These are phyloP conservation scores for Elysia crispata DNA, from an alignment of 2,888 invertebrate genomes.

Conservation along the genomic window DNA sequence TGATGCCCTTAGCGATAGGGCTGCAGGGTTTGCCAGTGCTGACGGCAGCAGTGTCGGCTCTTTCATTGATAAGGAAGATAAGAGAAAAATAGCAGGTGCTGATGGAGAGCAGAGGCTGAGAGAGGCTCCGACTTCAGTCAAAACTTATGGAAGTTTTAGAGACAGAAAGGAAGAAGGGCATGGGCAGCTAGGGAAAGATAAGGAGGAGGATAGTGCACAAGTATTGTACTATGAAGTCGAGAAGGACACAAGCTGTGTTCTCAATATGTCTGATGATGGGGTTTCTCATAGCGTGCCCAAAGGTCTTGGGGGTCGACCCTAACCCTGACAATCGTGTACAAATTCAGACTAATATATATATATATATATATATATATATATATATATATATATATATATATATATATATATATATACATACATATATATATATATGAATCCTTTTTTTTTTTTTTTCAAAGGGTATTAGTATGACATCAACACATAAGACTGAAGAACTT, in stretches of 20 bases:
- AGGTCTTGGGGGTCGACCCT: neutral
- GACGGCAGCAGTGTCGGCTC: conserved; percentile 22
- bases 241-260: conserved; percentile 46
- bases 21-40: conserved; percentile 13
- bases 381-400: too few species aligned
- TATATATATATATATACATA: too few species aligned
- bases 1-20: conserved; percentile 43
- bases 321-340: too few species aligned
- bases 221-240: conserved; percentile 42
- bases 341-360: too few species aligned
- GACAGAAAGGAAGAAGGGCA: neutral
- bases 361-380: too few species aligned
- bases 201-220: neutral
- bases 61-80: conserved; percentile 37
- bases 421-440: too few species aligned
- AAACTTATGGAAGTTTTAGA: too few species aligned
- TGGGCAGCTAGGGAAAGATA: neutral
- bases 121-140: neutral
- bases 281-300: conserved; percentile 12
- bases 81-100: neutral
- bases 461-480: too few species aligned
- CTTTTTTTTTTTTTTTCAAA: too few species aligned
- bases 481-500: too few species aligned
- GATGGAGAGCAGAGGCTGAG: conserved; percentile 21
- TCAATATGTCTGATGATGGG: conserved; percentile 39